Base-by-base conservation (phyloP, 2,888 invertebrate species). In the Thelaira solivaga region DNA sequence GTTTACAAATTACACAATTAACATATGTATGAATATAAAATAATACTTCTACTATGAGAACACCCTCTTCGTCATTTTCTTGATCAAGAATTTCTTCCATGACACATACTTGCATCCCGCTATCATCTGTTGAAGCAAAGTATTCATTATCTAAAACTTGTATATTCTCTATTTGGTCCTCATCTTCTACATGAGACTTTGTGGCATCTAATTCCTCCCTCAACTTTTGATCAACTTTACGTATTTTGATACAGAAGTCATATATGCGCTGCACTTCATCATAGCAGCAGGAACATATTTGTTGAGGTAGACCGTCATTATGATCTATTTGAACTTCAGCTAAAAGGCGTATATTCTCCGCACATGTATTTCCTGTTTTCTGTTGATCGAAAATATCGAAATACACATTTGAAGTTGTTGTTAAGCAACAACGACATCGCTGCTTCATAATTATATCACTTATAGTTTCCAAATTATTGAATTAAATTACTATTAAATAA, bases 401-500 rank as follows among this genome's bases (percentile, higher is more conserved):
- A 16, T 47, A 78, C 0, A 8, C 4, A 4, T 43, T 45, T 7
- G 74, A 43, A 29, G 51, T 49, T 45, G 51, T 53, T 36, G 20
- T 34, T 51, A 74, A 61, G 29, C 78, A 78, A 55, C 62, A 64
- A 8, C 78, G 74, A 43, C 78, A 78, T 13, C 59, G 74, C 31
- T 24, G 31, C n/a, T 49, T 67, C 73, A 73, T 73, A 45, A 1
- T 31, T 51, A 18, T 36, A 1, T 36, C n/a, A n/a, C n/a, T n/a
- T n/a, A n/a, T n/a, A n/a, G n/a, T n/a, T n/a, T n/a, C n/a, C n/a
- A n/a, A n/a, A n/a, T n/a, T n/a, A n/a, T n/a, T n/a, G n/a, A n/a
- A n/a, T n/a, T n/a, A n/a, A n/a, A n/a, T n/a, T n/a, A n/a, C n/a
- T n/a, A n/a, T n/a, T n/a, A n/a, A n/a, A n/a, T n/a, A n/a, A n/a